Evolutionary conservation across 92 coral and sea anemone species (phyloP).

Genomic region (Meandrina meandrites): DNA sequence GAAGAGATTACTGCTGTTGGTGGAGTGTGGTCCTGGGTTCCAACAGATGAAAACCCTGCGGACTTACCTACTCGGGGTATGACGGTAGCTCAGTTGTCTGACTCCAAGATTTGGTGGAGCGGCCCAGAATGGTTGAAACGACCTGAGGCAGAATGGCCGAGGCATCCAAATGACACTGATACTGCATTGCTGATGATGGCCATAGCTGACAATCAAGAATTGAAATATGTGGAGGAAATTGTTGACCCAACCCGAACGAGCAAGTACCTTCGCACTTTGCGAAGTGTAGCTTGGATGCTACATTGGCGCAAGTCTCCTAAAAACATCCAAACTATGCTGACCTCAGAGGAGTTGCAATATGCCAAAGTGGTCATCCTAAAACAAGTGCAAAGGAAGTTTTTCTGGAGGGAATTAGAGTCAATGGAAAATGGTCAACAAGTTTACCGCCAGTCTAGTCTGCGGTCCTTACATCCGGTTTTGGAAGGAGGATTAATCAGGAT

Average conservation of each 20-base stretch:
- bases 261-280: conserved; percentile 3
- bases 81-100: conserved; percentile 25
- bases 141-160: conserved; percentile 39
- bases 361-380: conserved; percentile 2
- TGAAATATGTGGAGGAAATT: conserved; percentile 3
- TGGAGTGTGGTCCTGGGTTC: conserved; percentile 23
- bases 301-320: conserved; percentile 15
- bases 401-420: not conserved
- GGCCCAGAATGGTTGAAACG: conserved; percentile 36
- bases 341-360: conserved; percentile 10
- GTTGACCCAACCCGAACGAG: conserved; percentile 11
- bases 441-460: conserved; percentile 9
- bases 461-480: no score
- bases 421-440: conserved; percentile 3
- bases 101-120: conserved; percentile 25
- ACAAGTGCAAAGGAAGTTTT: conserved; percentile 10
- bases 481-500: no score
- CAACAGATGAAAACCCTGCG: conserved; percentile 37
- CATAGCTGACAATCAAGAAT: not conserved
- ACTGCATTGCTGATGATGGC: conserved; percentile 18
- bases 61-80: conserved; percentile 29
- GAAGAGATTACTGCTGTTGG: conserved; percentile 22
- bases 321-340: conserved; percentile 12
- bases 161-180: conserved; percentile 2
- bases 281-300: conserved; percentile 16